Percentiles rank a stretch among this genome's conserved stretches.
Evolutionary conservation across 2,797 vertebrate species (phyloP).

Genomic region (Phataginus tetradactyla): DNA sequence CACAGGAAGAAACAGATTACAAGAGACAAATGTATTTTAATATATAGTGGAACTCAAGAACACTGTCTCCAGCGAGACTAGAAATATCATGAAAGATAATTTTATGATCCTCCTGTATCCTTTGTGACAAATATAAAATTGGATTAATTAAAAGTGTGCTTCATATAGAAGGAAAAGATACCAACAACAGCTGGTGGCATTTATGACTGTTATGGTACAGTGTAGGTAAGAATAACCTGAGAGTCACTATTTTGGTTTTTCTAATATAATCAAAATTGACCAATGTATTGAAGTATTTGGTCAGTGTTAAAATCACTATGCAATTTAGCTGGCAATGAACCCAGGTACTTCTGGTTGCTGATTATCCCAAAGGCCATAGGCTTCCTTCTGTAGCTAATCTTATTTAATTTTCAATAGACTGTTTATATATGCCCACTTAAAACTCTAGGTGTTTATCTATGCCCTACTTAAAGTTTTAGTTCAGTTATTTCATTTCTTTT

Average conservation of each 20-base stretch:
- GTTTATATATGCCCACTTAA: background rate
- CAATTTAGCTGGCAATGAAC: constrained; percentile 37
- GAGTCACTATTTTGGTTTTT: background rate
- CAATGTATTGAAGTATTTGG: background rate
- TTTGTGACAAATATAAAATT: constrained; percentile 38
- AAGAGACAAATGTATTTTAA: constrained; percentile 36
- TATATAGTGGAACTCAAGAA: constrained; percentile 30
- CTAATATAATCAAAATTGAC: constrained; percentile 23
- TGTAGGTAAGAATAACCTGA: background rate
- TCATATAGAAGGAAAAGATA: constrained; percentile 32
- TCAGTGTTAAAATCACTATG: constrained; percentile 12
- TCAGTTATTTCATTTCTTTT: constrained; percentile 25
- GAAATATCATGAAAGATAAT: background rate
- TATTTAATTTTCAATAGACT: constrained; percentile 32
- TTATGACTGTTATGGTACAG: background rate
- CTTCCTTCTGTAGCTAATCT: background rate
- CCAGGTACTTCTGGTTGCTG: constrained; percentile 6
- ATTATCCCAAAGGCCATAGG: background rate
- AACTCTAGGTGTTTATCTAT: background rate
- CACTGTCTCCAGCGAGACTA: constrained; percentile 6
- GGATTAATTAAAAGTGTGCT: background rate
- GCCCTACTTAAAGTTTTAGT: background rate
- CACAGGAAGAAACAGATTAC: constrained; percentile 3
- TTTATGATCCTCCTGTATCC: background rate
- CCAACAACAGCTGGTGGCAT: background rate